Percentiles rank a stretch among this genome's conserved stretches.
Conservation (phyloP, 2,797 vertebrate genomes). For the Neoniphon sammara region DNA sequence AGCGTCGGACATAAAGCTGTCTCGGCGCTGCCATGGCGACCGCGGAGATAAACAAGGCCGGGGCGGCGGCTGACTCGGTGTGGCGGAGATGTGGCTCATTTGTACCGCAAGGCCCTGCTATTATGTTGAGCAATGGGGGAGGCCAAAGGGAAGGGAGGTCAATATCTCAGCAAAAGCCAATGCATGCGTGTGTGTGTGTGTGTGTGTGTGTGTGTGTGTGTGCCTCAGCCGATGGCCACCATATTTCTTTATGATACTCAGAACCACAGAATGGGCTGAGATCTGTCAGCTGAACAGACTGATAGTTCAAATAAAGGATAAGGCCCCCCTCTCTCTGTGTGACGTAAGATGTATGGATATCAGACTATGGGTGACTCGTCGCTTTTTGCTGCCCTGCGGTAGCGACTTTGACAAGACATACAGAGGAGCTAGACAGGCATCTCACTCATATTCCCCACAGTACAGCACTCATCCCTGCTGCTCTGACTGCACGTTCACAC, state of each 20-base stretch:
- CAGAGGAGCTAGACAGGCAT: constrained; percentile 29
- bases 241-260: constrained; percentile 4
- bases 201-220: constrained; percentile 16
- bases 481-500: constrained; percentile 18
- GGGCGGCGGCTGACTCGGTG: not conserved
- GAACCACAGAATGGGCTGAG: constrained; percentile 8
- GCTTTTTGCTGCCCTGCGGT: constrained; percentile 23
- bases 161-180: constrained; percentile 1
- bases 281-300: constrained; percentile 43
- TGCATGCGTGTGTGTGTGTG: constrained; percentile 11
- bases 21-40: not conserved
- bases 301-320: constrained; percentile 52
- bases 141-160: constrained; percentile 38
- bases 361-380: constrained; percentile 37
- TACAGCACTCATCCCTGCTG: constrained; percentile 17
- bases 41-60: constrained; percentile 1
- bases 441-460: constrained; percentile 44
- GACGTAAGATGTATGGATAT: constrained; percentile 47
- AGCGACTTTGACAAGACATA: constrained; percentile 48
- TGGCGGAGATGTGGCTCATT: constrained; percentile 4
- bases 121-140: constrained; percentile 32
- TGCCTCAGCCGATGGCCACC: constrained; percentile 21
- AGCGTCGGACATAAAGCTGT: constrained; percentile 19
- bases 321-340: constrained; percentile 19
- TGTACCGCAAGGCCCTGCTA: constrained; percentile 1